Evolutionary conservation across 2,797 vertebrate species (phyloP).

Genomic region (Gallinago nigripennis): DNA sequence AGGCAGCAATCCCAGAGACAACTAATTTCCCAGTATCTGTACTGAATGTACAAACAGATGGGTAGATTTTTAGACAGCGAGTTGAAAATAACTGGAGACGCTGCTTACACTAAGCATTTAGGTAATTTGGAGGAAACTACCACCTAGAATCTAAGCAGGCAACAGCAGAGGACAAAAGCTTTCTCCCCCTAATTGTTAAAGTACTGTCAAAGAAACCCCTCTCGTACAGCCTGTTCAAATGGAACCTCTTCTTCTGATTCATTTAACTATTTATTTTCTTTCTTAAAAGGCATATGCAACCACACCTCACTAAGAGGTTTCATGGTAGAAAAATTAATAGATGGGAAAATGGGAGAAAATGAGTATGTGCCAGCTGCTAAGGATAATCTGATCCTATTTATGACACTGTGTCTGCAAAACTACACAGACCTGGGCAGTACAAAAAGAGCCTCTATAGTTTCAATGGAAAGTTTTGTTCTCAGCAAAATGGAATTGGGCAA

Average conservation of each 20-base stretch:
- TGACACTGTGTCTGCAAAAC: not conserved
- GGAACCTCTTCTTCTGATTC: not conserved
- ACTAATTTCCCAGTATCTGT: not conserved
- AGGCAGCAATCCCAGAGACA: slow-evolving; percentile 30
- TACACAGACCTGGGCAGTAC: not conserved
- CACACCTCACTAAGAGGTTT: not conserved
- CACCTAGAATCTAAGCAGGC: not conserved
- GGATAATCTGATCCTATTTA: slow-evolving; percentile 24
- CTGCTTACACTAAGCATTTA: not conserved
- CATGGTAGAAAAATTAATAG: not conserved
- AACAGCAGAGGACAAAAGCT: not conserved
- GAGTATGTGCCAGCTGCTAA: not conserved
- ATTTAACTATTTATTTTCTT: not conserved
- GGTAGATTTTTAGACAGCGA: not conserved
- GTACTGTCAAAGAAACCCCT: not conserved
- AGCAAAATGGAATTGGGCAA: slow-evolving; percentile 1
- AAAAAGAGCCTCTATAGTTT: not conserved
- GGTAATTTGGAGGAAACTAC: not conserved
- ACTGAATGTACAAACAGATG: slow-evolving; percentile 24
- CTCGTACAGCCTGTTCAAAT: not conserved
- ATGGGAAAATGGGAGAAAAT: not conserved
- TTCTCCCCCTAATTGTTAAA: not conserved
- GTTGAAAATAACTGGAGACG: not conserved
- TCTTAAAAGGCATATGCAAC: not conserved
- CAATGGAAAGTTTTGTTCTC: not conserved